Evolutionary conservation across 2,888 invertebrate species (phyloP), one percentile per base, ranked within the genome.

Genomic region (Lithophane socia): DNA sequence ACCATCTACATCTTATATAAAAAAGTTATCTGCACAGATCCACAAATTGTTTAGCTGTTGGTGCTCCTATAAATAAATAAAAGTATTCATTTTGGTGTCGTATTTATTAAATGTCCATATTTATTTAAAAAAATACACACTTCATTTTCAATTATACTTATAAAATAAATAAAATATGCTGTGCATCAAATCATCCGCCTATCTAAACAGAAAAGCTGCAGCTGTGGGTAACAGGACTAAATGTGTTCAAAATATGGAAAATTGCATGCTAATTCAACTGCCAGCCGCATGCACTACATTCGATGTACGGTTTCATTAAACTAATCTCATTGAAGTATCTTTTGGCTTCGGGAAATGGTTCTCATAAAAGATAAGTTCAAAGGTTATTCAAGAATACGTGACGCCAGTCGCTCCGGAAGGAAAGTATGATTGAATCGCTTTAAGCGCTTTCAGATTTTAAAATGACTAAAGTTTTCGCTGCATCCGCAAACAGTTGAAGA

Each of bases 211-310:
- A 70, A 83, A 67, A 66, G 52, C 77, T 81, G 76, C 73, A 44
- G 79, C 66, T 70, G 76, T 84, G 81, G 85, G 83, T 88, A 87
- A 84, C 79, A 82, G 86, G 84, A 90, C 90, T 89, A 91, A 92
- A 92, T 92, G 90, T 92, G 92, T 92, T 92, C 92, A 91, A 93
- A 91, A 92, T 92, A 93, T 92, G 93, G 94, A 94, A 94, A 95
- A 94, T 94, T 93, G 94, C 92, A 94, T 94, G 91, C 92, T 94
- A 94, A 94, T 94, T 90, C 91, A 89, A 89, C 90, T 94, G 94
- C 92, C 94, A 92, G 86, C 87, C 79, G 89, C 93, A 89, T 87
- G 84, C 87, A 85, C 83, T 76, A 83, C 87, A 89, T 90, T 90
- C 90, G 89, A 90, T 85, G 89, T 84, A 81, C 82, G 87, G 83